Base-by-base conservation (phyloP, 2,888 invertebrate genomes). In the Tinea trinotella region DNA sequence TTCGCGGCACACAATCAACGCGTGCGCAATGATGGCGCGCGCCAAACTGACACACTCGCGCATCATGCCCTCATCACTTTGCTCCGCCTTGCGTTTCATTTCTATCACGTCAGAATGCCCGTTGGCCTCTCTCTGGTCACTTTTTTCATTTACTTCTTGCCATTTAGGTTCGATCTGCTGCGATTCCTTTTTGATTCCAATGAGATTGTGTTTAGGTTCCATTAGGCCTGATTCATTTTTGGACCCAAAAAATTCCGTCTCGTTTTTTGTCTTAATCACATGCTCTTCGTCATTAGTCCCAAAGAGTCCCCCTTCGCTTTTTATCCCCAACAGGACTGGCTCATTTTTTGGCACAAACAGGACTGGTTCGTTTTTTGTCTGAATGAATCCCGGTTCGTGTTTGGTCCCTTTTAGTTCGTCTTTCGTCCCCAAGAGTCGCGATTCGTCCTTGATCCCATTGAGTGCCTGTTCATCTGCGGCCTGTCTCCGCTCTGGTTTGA, bases 11-110 rank as follows among this genome's bases (percentile, higher is more conserved):
- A 80, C 66, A 58, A 81, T 69, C 70, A 82, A 71, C 58, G 83
- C 84, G 67, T 83, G 84, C 62, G 78, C 77, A 64, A 82, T 70
- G 70, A 78, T 71, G 55, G 76, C 80, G 48, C 80, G 82, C 59
- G 84, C 83, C 60, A 77, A 67, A 65, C 71, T 57, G 46, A 58
- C 65, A 55, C 67, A 63, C 56, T 66, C 57, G 59, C 61, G 61
- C 48, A 56, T 35, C 34, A 46, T 12, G 1, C 17, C 30, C 46
- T 24, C 40, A 24, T 24, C 30, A 10, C n/a, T n/a, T n/a, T n/a
- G n/a, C n/a, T n/a, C n/a, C 12, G 24, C 3, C 58, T 57, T 62
- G 58, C 57, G 56, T 56, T 66, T 67, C 24, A 73, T 69, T 57
- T 70, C 62, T 64, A 67, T 30, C 69, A 64, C 55, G 71, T 64